phyloP scores from a whole-genome alignment of 2,797 vertebrate genomes.

The Margarornis squamiger region DNA sequence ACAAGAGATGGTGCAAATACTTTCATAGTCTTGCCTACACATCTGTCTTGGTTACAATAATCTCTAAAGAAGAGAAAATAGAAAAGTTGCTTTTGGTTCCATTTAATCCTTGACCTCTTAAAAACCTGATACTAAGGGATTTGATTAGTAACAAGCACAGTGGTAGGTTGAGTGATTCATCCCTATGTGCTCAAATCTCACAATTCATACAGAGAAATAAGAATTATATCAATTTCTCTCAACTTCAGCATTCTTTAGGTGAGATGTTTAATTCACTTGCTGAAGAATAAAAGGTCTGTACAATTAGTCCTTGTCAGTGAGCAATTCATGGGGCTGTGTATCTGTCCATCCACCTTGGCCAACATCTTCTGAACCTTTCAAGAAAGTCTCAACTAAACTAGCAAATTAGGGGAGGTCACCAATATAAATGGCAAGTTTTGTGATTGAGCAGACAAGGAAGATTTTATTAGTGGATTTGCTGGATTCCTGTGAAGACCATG shows the following conservation, averaged over 20 bases:
- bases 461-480: not conserved
- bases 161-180: not conserved
- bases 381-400: not conserved
- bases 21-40: not conserved
- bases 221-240: not conserved
- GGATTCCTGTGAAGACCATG: not conserved
- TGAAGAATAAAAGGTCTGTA: not conserved
- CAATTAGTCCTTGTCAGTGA: not conserved
- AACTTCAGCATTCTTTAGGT: not conserved
- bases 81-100: not conserved
- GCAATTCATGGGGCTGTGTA: not conserved
- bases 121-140: not conserved
- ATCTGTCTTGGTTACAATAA: not conserved
- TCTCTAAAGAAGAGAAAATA: not conserved
- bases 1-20: not conserved
- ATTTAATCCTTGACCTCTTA: conserved; percentile 3
- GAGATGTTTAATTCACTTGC: not conserved
- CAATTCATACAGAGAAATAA: not conserved
- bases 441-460: not conserved
- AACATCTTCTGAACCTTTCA: not conserved
- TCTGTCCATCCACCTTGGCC: not conserved
- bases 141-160: not conserved
- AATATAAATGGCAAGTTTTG: not conserved
- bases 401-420: not conserved
- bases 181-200: not conserved